These are phyloP conservation scores for Corythaeola cristata DNA, from an alignment of 2,113 vertebrate genomes.

Conservation along the genomic window DNA sequence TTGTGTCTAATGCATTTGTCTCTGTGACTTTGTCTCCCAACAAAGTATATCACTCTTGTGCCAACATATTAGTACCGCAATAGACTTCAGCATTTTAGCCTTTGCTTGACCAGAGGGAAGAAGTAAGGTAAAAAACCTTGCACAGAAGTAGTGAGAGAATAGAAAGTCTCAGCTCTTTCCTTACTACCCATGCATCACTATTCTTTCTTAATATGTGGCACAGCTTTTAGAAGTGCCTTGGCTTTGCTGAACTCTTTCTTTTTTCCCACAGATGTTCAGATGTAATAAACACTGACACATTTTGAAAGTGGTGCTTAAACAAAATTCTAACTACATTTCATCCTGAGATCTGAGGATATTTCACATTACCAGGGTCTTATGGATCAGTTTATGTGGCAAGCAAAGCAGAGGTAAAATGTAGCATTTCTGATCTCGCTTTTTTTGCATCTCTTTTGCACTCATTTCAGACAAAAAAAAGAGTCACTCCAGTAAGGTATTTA, in stretches of 20 bases:
- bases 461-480: not conserved
- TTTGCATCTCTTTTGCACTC: not conserved
- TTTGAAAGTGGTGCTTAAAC: not conserved
- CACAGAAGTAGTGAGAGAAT: not conserved
- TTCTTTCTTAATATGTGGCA: fast-evolving
- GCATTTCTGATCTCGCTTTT: not conserved
- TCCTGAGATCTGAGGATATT: not conserved
- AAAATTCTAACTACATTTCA: not conserved
- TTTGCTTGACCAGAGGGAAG: not conserved
- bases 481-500: not conserved
- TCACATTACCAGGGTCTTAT: not conserved
- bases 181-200: not conserved
- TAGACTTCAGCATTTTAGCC: not conserved
- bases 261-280: not conserved
- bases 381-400: not conserved
- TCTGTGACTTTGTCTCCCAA: not conserved
- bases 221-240: not conserved
- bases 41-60: not conserved
- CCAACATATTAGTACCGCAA: not conserved
- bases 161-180: not conserved
- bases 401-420: not conserved
- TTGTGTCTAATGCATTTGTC: not conserved
- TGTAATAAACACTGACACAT: not conserved
- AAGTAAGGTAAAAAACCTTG: not conserved
- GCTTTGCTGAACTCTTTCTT: not conserved